Evolutionary conservation across 2,113 vertebrate genomes (phyloP).

Genomic region (Rhombomys opimus): DNA sequence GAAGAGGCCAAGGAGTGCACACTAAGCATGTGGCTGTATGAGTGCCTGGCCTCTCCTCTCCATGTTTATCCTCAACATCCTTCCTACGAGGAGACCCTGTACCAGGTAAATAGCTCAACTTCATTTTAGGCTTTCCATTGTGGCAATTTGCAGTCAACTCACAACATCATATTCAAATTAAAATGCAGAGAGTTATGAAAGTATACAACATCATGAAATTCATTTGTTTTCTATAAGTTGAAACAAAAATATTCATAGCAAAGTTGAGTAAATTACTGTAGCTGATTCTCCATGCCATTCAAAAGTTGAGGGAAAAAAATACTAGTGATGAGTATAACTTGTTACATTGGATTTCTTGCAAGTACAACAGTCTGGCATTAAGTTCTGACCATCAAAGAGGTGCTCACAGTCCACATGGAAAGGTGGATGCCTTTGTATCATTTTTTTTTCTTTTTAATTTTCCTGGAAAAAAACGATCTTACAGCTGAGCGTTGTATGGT

Average conservation of each 20-base stretch:
- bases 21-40: not conserved
- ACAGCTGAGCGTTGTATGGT: not conserved
- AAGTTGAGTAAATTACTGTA: slow-evolving; percentile 30
- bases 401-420: slow-evolving; percentile 63
- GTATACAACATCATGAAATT: not conserved
- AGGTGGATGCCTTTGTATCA: slow-evolving; percentile 29
- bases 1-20: not conserved
- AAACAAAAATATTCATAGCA: not conserved
- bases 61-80: not conserved
- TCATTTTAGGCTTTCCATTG: not conserved
- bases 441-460: slow-evolving; percentile 23
- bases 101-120: not conserved
- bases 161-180: slow-evolving; percentile 52
- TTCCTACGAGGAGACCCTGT: not conserved
- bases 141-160: not conserved
- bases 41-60: not conserved
- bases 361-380: slow-evolving; percentile 31
- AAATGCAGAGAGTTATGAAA: slow-evolving; percentile 39
- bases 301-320: not conserved
- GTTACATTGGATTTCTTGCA: slow-evolving; percentile 48
- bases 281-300: not conserved
- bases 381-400: slow-evolving; percentile 55
- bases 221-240: slow-evolving; percentile 24
- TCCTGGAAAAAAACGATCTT: slow-evolving; percentile 55
- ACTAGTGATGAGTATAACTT: not conserved